Evolutionary conservation across 1,140 invertebrate genomes (phyloP), one percentile per base, ranked within the genome.

Genomic region (Zaprionus capensis): DNA sequence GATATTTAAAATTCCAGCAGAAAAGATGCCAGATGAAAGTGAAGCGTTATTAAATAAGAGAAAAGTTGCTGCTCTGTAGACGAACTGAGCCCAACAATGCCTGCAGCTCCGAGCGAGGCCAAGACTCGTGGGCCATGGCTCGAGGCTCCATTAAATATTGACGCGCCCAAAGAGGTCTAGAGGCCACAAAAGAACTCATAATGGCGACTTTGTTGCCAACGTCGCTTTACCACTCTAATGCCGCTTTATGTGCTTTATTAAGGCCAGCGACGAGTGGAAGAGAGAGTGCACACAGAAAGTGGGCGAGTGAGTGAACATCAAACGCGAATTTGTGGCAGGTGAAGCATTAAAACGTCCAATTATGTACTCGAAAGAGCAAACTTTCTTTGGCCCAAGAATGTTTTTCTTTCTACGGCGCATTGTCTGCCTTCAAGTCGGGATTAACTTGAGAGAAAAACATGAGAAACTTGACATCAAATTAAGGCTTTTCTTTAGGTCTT

Each of bases 151-250:
- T 90, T 85, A 90, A 90, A 90, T 81, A 90, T 90, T 90, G 81
- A 90, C 79, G 82, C 73, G 73, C 67, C 69, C 84, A 90, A 90
- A 88, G 78, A 72, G 76, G 81, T 74, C 84, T 81, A 90, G 84
- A 88, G 81, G 85, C 81, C 81, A 90, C 84, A 88, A 91, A 88
- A 88, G 86, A 88, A 88, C 85, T 85, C 85, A 90, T 88, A 88
- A 88, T 88, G 78, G 78, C 75, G 78, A 90, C 78, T 84, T 88
- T 88, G 85, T 85, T 76, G 76, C 65, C 61, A 46, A 41, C 64
- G 70, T 62, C 74, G 70, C 63, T 71, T 76, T 67, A 65, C 51
- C 77, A 88, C 83, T 70, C 83, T 88, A 83, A 88, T 88, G 81
- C 80, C 81, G 79, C 72, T 81, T 87, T 88, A 83, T 87, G 78